Conservation (phyloP, 2,113 vertebrate genomes). For the Grus americana region DNA sequence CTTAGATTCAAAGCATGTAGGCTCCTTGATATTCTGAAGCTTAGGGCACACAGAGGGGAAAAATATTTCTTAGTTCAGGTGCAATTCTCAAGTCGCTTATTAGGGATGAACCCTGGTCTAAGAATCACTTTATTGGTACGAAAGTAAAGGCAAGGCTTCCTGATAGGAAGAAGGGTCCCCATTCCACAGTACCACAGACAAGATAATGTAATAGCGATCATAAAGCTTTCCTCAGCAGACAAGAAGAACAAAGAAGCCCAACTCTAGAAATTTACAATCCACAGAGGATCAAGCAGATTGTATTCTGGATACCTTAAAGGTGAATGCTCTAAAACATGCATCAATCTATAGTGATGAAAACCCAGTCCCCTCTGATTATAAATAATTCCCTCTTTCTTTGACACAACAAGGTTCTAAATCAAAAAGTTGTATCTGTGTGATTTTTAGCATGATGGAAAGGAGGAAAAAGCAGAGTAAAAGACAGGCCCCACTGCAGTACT, state of each 20-base stretch:
- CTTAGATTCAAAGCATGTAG: slow-evolving; percentile 73
- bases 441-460: slow-evolving; percentile 40
- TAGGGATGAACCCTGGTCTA: slow-evolving; percentile 65
- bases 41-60: slow-evolving; percentile 54
- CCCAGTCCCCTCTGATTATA: slow-evolving; percentile 28
- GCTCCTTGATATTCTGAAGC: slow-evolving; percentile 66
- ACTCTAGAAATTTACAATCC: slow-evolving; percentile 79
- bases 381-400: slow-evolving; percentile 66
- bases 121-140: slow-evolving; percentile 66
- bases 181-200: slow-evolving; percentile 35
- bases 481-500: neutral
- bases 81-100: slow-evolving; percentile 73
- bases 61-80: slow-evolving; percentile 67
- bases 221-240: slow-evolving; percentile 69
- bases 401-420: slow-evolving; percentile 57
- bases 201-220: slow-evolving; percentile 67
- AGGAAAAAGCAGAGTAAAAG: neutral
- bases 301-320: slow-evolving; percentile 77
- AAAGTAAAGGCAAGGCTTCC: slow-evolving; percentile 65
- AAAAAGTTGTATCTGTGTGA: slow-evolving; percentile 33
- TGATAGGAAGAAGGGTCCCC: slow-evolving; percentile 49
- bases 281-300: slow-evolving; percentile 71
- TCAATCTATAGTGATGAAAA: slow-evolving; percentile 62
- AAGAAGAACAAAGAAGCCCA: slow-evolving; percentile 64
- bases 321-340: slow-evolving; percentile 72